Conservation (phyloP, 2,797 vertebrate species). For the Cirrhinus mrigala region DNA sequence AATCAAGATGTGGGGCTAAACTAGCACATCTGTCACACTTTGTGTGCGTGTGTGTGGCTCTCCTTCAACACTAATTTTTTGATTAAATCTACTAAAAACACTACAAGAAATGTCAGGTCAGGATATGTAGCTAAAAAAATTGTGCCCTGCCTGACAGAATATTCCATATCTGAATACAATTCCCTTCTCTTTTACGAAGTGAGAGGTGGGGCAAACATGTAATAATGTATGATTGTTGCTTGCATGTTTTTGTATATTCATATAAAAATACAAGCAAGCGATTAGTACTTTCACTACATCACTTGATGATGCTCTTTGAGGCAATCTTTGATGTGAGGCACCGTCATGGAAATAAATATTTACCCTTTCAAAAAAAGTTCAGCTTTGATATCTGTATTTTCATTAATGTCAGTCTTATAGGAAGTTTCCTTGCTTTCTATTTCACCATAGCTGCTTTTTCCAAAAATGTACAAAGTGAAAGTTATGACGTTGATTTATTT, state of each 20-base stretch:
- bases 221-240: not conserved
- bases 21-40: constrained; percentile 20
- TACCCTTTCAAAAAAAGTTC: not conserved
- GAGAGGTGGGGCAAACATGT: not conserved
- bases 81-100: not conserved
- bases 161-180: not conserved
- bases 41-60: not conserved
- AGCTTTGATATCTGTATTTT: constrained; percentile 20
- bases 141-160: not conserved
- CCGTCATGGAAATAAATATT: constrained; percentile 24
- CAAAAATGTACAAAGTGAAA: constrained; percentile 3
- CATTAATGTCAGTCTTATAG: constrained; percentile 2
- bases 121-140: not conserved
- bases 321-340: not conserved
- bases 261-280: not conserved
- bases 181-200: not conserved
- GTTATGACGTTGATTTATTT: constrained; percentile 19
- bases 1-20: constrained; percentile 3
- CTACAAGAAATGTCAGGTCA: not conserved
- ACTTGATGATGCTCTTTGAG: not conserved
- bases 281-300: not conserved
- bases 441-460: constrained; percentile 6
- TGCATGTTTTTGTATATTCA: not conserved
- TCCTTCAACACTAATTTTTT: not conserved
- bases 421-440: not conserved